Evolutionary conservation across 2,113 vertebrate genomes (phyloP).

Genomic region (Phoenicopterus ruber): DNA sequence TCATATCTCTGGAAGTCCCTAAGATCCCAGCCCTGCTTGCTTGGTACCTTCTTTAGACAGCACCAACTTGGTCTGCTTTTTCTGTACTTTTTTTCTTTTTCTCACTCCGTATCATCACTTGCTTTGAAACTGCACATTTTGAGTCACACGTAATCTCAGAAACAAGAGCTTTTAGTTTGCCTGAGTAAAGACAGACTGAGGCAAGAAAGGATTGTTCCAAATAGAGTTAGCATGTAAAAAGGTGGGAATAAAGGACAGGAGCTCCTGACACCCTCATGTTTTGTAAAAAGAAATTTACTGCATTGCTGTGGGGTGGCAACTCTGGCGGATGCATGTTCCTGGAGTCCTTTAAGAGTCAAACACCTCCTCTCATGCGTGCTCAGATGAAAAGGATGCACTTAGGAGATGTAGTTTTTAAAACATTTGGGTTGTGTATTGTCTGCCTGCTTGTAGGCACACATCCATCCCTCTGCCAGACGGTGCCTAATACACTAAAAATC

Average conservation of each 20-base stretch:
- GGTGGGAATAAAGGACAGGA: not conserved
- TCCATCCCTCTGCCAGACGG: fast-evolving
- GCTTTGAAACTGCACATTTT: not conserved
- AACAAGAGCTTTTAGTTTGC: not conserved
- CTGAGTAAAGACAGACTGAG: not conserved
- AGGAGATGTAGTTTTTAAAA: not conserved
- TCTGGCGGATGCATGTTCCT: fast-evolving
- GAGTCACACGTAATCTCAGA: not conserved
- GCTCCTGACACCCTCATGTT: not conserved
- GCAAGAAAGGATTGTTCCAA: not conserved
- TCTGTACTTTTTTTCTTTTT: not conserved
- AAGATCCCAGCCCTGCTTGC: not conserved
- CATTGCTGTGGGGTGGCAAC: not conserved
- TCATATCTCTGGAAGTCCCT: not conserved
- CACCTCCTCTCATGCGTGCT: not conserved
- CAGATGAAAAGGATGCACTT: not conserved
- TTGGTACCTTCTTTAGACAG: not conserved
- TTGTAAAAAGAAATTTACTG: not conserved
- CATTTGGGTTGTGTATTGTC: not conserved
- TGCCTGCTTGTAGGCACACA: fast-evolving
- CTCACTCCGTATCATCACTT: not conserved
- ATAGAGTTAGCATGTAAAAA: not conserved
- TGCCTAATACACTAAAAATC: not conserved
- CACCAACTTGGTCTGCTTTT: not conserved
- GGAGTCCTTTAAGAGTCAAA: not conserved